phyloP scores from a whole-genome alignment of 2,797 vertebrate species.

The Tamandua tetradactyla region DNA sequence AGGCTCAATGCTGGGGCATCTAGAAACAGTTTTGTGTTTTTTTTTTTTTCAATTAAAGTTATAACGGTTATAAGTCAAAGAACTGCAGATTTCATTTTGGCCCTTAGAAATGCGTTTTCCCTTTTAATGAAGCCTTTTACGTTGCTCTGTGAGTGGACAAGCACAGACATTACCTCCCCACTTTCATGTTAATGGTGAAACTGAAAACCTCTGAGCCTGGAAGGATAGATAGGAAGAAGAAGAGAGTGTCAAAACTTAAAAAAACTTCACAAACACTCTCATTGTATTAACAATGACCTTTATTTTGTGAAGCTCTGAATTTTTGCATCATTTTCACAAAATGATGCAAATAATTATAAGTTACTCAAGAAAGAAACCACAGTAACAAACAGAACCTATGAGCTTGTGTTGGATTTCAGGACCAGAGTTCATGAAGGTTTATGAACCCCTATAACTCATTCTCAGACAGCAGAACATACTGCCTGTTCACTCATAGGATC shows the following conservation, averaged over 20 bases:
- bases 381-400: not conserved
- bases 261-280: not conserved
- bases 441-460: not conserved
- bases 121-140: not conserved
- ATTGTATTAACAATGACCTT: too few relatives aligned
- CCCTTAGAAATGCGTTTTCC: not conserved
- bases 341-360: not conserved
- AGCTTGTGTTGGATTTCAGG: not conserved
- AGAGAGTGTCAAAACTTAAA: not conserved
- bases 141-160: not conserved
- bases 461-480: not conserved
- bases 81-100: not conserved
- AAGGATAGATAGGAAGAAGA: not conserved
- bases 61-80: not conserved
- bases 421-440: not conserved
- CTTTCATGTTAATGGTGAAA: not conserved
- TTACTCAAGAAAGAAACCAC: not conserved
- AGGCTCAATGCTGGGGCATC: not conserved
- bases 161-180: fast-evolving
- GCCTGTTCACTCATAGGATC: not conserved
- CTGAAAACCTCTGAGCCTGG: not conserved
- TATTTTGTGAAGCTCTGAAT: too few relatives aligned
- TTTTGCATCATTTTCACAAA: not conserved
- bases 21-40: not conserved
- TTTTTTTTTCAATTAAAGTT: not conserved